Percentiles rank a stretch among this genome's conserved stretches.
phyloP scores from a whole-genome alignment of 2,888 invertebrate genomes.

The Oscheius onirici region DNA sequence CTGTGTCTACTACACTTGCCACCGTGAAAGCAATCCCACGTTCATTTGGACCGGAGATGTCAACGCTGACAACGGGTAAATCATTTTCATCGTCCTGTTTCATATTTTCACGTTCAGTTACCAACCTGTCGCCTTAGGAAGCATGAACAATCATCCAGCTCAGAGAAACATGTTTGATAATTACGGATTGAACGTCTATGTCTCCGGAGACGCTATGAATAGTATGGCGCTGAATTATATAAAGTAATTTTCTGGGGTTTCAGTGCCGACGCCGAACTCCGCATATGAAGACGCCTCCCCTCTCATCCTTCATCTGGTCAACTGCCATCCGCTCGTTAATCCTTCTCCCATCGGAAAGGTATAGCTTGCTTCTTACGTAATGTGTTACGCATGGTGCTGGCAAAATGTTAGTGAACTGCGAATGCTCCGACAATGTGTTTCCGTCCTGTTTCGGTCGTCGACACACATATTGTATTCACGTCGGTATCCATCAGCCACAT shows the following conservation, averaged over 20 bases:
- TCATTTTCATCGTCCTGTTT: background rate
- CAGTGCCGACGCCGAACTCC: background rate
- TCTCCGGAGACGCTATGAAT: constrained; percentile 2
- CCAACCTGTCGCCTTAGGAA: background rate
- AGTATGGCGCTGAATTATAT: background rate
- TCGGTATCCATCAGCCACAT: no score
- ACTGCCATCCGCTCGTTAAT: background rate
- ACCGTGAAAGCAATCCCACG: constrained; percentile 21
- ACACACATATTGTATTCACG: no score
- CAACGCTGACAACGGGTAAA: constrained; percentile 33
- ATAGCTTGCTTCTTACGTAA: background rate
- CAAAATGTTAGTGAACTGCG: no score
- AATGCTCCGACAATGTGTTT: no score
- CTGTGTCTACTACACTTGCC: constrained; percentile 18
- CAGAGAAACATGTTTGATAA: background rate
- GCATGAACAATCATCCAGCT: background rate
- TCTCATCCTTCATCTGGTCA: background rate
- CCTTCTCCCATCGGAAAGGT: constrained; percentile 22
- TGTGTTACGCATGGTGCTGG: no score
- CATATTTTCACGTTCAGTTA: background rate
- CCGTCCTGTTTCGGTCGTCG: no score
- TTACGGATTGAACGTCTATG: background rate
- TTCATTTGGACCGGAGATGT: constrained; percentile 45
- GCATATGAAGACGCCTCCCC: background rate
- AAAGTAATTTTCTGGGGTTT: background rate